A percentile compares a stretch with the other conserved stretches of the same genome.
Conservation (phyloP, 2,797 vertebrate species). For the Nasua narica region DNA sequence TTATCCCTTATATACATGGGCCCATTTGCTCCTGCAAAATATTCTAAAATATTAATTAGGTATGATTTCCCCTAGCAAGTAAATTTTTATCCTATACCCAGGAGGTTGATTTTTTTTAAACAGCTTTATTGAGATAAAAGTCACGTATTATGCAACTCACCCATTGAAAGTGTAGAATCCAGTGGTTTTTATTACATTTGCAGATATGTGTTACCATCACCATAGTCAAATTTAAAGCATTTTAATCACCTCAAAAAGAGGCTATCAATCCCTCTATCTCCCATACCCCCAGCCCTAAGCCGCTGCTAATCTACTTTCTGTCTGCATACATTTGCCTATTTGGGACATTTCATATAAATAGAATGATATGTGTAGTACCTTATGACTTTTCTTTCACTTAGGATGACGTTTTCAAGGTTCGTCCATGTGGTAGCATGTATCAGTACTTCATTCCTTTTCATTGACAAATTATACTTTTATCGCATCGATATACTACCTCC, state of each 20-base stretch:
- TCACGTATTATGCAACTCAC: background rate
- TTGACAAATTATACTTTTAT: background rate
- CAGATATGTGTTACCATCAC: background rate
- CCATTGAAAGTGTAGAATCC: background rate
- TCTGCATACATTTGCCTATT: background rate
- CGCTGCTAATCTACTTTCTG: background rate
- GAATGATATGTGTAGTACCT: background rate
- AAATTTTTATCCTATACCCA: background rate
- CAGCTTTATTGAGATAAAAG: background rate
- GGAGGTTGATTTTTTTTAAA: background rate
- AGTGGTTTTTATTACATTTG: background rate
- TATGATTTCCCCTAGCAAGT: background rate
- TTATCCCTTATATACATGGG: background rate
- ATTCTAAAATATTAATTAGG: background rate
- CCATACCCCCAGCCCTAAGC: background rate
- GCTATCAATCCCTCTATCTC: background rate
- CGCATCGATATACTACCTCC: background rate
- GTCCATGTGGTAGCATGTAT: background rate
- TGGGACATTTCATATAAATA: background rate
- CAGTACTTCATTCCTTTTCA: background rate
- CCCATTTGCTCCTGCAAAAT: background rate
- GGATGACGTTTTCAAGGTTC: background rate
- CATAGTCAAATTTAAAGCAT: background rate
- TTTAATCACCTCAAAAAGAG: conserved; percentile 1
- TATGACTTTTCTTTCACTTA: background rate